Conservation (phyloP, 2,797 vertebrate genomes). For the Dendrocincla fuliginosa region DNA sequence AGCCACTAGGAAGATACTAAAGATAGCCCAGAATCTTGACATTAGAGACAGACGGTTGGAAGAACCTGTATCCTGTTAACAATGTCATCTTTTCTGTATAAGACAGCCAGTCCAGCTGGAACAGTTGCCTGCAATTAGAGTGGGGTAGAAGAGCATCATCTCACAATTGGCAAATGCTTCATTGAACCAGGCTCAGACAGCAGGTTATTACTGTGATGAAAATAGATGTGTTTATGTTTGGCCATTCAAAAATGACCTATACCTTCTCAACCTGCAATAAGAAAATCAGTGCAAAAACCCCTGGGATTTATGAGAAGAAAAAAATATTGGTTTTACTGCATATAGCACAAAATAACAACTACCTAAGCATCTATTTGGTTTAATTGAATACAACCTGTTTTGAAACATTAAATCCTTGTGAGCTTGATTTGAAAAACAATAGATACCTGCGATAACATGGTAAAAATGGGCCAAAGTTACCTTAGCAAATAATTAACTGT, state of each 20-base stretch:
- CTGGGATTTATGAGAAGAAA: not conserved
- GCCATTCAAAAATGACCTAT: not conserved
- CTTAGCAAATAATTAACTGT: not conserved
- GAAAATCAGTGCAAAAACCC: not conserved
- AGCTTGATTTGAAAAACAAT: not conserved
- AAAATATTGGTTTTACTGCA: not conserved
- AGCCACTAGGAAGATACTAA: not conserved
- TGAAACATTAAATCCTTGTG: not conserved
- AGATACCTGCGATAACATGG: not conserved
- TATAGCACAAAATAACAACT: not conserved
- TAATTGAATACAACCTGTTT: not conserved
- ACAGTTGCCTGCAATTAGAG: slow-evolving; percentile 27
- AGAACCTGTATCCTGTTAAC: slow-evolving; percentile 13
- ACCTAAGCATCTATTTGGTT: not conserved
- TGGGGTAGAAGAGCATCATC: not conserved
- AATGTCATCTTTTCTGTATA: not conserved
- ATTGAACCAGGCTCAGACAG: not conserved
- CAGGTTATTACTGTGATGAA: not conserved
- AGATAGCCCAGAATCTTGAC: not conserved
- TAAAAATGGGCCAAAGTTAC: not conserved
- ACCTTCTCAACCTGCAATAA: not conserved
- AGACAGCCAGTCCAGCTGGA: slow-evolving; percentile 38
- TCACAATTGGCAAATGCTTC: not conserved
- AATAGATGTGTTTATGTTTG: slow-evolving; percentile 13
- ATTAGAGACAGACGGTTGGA: slow-evolving; percentile 34